A percentile compares a stretch with the other conserved stretches of the same genome.
Evolutionary conservation across 2,797 vertebrate species (phyloP).

Genomic region (Novumbra hubbsi): DNA sequence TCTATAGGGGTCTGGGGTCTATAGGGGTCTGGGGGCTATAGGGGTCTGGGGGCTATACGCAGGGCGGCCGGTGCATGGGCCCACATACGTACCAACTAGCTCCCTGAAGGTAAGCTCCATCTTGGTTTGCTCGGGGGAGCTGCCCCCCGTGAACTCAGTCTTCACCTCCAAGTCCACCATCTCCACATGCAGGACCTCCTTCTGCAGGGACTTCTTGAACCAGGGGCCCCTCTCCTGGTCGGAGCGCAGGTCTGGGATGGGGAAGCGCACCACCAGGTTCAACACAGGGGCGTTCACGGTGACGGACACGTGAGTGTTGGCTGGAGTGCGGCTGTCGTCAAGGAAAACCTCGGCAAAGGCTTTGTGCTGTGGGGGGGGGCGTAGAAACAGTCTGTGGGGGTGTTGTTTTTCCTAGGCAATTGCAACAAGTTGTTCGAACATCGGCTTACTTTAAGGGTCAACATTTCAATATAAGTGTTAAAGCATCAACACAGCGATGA

Average conservation of each 20-base stretch:
- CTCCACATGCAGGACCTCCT: conserved; percentile 88
- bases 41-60: neutral
- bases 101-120: conserved; percentile 95
- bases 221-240: conserved; percentile 97
- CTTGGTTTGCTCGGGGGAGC: conserved; percentile 89
- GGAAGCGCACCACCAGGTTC: conserved; percentile 88
- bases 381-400: neutral
- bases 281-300: conserved; percentile 84
- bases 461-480: neutral
- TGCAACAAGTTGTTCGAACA: neutral
- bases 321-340: conserved; percentile 88
- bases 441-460: neutral
- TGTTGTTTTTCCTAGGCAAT: neutral
- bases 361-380: conserved; percentile 83
- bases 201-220: conserved; percentile 98
- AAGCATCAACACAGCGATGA: neutral
- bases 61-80: neutral
- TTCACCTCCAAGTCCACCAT: conserved; percentile 90
- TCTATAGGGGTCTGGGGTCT: neutral
- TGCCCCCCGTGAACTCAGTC: conserved; percentile 88
- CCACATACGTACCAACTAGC: conserved; percentile 78
- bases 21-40: neutral
- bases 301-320: conserved; percentile 84
- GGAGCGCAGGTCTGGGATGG: conserved; percentile 95
- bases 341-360: conserved; percentile 97